Percentiles rank a stretch among this genome's conserved stretches.
These are phyloP conservation scores for Clarias laeviceps DNA, from an alignment of 2,797 vertebrate genomes.

Conservation along the genomic window DNA sequence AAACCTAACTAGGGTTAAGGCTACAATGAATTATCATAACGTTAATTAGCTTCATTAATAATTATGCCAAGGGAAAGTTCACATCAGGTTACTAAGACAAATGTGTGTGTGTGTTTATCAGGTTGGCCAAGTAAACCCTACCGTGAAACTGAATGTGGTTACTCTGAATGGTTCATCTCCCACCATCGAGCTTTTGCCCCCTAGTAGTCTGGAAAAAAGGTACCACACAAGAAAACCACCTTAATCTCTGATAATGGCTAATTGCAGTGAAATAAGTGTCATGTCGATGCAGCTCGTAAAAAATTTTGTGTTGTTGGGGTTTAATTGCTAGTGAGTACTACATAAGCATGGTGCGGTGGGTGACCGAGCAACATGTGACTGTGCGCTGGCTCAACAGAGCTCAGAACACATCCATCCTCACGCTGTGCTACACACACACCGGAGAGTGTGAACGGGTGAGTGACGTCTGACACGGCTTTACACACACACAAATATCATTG, in stretches of 20 bases:
- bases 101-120: conserved; percentile 50
- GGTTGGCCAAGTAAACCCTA: conserved; percentile 76
- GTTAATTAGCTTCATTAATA: neutral
- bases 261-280: neutral
- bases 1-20: neutral
- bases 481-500: neutral
- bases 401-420: conserved; percentile 73
- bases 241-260: neutral
- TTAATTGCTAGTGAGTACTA: conserved; percentile 67
- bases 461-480: neutral
- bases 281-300: neutral
- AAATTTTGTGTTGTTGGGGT: conserved; percentile 2
- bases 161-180: conserved; percentile 68
- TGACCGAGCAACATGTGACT: conserved; percentile 59
- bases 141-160: conserved; percentile 66
- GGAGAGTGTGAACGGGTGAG: conserved; percentile 67
- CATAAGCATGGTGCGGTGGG: conserved; percentile 75
- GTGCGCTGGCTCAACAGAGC: conserved; percentile 76
- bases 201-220: conserved; percentile 72
- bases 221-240: conserved; percentile 36
- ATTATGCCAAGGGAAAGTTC: neutral
- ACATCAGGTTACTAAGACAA: neutral
- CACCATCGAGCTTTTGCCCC: conserved; percentile 69
- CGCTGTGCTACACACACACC: conserved; percentile 62
- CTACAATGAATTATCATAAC: neutral